phyloP scores from a whole-genome alignment of 2,797 vertebrate species.

The Bothrops alternatus region DNA sequence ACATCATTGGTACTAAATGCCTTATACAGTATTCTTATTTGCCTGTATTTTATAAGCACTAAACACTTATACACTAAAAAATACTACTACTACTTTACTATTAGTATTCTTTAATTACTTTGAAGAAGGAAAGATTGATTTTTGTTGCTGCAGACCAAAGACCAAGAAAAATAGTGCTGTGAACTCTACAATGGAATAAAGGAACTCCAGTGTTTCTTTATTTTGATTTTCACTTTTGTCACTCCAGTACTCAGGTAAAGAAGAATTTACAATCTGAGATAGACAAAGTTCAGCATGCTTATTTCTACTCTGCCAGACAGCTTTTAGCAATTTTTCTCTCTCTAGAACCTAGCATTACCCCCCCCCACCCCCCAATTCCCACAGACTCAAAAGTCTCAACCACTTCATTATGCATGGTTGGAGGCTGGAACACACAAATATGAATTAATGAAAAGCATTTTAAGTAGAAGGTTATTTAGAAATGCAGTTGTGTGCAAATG shows the following conservation, averaged over 20 bases:
- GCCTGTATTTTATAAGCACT: not conserved
- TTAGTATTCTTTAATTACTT: not conserved
- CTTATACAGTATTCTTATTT: not conserved
- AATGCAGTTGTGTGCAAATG: not conserved
- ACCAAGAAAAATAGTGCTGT: not conserved
- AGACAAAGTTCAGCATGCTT: not conserved
- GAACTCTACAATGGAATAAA: not conserved
- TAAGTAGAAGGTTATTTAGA: not conserved
- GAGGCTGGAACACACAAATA: not conserved
- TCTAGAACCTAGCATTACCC: not conserved
- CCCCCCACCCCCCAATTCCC: not conserved
- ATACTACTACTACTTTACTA: not conserved
- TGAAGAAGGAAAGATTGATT: not conserved
- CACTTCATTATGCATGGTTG: not conserved
- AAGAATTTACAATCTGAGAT: not conserved
- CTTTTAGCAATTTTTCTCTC: not conserved
- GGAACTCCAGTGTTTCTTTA: not conserved
- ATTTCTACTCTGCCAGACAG: not conserved
- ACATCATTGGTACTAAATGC: not conserved
- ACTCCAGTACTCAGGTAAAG: not conserved
- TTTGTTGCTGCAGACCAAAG: not conserved
- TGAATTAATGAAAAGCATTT: not conserved
- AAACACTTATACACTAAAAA: not conserved
- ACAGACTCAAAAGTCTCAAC: not conserved
- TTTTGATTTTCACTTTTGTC: not conserved